These are phyloP conservation scores for Sminthurinus signatus DNA, from an alignment of 1,140 invertebrate genomes.

Conservation along the genomic window DNA sequence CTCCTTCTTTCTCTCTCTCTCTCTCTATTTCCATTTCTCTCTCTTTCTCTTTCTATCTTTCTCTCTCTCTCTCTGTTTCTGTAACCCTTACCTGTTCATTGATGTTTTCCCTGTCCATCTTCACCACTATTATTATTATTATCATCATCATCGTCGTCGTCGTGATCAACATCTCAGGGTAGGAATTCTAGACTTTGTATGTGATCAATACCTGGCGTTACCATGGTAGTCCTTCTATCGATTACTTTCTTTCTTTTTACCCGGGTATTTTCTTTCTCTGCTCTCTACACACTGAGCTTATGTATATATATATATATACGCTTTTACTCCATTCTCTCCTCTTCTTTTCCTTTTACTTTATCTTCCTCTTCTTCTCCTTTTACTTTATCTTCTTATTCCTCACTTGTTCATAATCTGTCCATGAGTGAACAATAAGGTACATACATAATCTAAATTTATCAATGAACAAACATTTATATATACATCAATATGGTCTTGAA, in stretches of 20 bases:
- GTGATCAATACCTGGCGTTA: background rate
- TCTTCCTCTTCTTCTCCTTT: no score
- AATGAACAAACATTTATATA: no score
- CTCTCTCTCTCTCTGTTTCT: background rate
- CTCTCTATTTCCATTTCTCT: conserved; percentile 8
- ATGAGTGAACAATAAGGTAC: no score
- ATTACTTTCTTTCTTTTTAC: conserved; percentile 8
- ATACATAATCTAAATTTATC: no score
- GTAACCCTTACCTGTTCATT: conserved; percentile 12
- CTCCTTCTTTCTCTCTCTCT: background rate
- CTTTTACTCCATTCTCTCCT: no score
- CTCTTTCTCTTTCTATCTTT: background rate
- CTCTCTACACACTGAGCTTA: no score
- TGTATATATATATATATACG: no score
- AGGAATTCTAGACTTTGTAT: background rate
- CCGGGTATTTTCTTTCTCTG: conserved; percentile 1
- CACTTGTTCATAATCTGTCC: background rate
- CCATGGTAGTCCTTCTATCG: conserved; percentile 11
- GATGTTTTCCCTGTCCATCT: background rate
- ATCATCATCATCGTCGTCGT: no score
- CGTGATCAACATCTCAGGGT: no score
- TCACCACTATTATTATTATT: no score
- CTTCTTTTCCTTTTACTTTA: background rate
- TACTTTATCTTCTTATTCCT: no score
- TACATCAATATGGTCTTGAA: no score